Evolutionary conservation across 1,140 invertebrate genomes (phyloP), one percentile per base, ranked within the genome.

Genomic region (Hydropsyche tenuis): DNA sequence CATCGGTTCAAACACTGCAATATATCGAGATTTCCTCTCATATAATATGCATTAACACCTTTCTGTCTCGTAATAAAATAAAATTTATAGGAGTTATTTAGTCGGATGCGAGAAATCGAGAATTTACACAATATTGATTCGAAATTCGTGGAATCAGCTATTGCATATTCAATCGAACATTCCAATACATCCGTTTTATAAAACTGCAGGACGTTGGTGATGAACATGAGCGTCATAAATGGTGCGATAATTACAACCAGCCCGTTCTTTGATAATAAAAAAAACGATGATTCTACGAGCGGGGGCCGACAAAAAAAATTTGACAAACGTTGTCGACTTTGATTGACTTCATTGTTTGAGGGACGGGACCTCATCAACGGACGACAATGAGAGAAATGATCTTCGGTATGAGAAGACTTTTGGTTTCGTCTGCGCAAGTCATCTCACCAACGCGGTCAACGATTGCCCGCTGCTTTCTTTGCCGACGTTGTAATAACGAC

Each of bases 321-420:
- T 9, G n/a, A 53, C 16, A 53, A 7, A 42, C 63, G 30, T 65
- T 65, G 63, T 65, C n/a, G 42, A 65, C 14, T 42, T 65, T 65
- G 63, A 65, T 65, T 65, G 63, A 65, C 42, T 65, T 65, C 63
- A 65, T 65, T 65, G 63, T 65, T 65, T 65, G 63, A 65, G 20
- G 63, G 63, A 65, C 20, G 63, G 30, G 2, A 43, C 42, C 30
- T 65, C 42, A 45, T 65, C 63, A 65, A n/a, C 63, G 27, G 37
- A 18, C 56, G 22, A 60, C 56, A 60, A 60, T 60, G 56, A 27
- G 56, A 25, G 56, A 60, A 60, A 60, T 60, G 56, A 60, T 37
- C 30, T 37, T 37, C 30, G 30, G 46, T 3, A 16, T 63, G 60
- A 63, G 23, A 63, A 63, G 60, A 63, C 60, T 63, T 63, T 63